Conservation (phyloP, 1,140 invertebrate species). For the Pseudomyrmex flavicornis region DNA sequence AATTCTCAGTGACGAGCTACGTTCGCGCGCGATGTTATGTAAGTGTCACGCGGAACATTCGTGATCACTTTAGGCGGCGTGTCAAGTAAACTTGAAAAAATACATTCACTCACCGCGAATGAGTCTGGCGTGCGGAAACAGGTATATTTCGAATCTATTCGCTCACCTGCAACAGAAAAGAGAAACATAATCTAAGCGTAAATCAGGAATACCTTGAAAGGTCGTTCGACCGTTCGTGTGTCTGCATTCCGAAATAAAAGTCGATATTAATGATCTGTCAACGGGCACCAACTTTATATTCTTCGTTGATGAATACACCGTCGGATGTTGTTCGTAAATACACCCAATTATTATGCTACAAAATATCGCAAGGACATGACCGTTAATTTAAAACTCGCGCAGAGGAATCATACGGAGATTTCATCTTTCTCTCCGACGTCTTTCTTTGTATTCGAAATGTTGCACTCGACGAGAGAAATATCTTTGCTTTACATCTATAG, state of each 20-base stretch:
- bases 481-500: not conserved
- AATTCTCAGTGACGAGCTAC: not conserved
- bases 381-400: constrained; percentile 25
- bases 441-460: not conserved
- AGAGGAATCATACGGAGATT: not conserved
- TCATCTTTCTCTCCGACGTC: not conserved
- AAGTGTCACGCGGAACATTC: constrained; percentile 6
- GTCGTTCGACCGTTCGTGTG: not conserved
- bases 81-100: not conserved
- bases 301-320: constrained; percentile 19
- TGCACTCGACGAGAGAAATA: too few species aligned
- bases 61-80: not conserved
- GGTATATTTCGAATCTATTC: not conserved
- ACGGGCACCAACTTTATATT: not conserved
- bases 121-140: not conserved
- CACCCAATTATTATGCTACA: constrained; percentile 11
- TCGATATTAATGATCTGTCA: constrained; percentile 25
- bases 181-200: constrained; percentile 15
- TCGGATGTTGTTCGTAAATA: constrained; percentile 19
- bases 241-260: not conserved
- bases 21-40: not conserved
- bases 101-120: constrained; percentile 40
- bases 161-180: constrained; percentile 69
- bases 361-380: constrained; percentile 12
- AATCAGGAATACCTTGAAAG: not conserved